phyloP scores from a whole-genome alignment of 2,797 vertebrate species.

The Alfaro cultratus region DNA sequence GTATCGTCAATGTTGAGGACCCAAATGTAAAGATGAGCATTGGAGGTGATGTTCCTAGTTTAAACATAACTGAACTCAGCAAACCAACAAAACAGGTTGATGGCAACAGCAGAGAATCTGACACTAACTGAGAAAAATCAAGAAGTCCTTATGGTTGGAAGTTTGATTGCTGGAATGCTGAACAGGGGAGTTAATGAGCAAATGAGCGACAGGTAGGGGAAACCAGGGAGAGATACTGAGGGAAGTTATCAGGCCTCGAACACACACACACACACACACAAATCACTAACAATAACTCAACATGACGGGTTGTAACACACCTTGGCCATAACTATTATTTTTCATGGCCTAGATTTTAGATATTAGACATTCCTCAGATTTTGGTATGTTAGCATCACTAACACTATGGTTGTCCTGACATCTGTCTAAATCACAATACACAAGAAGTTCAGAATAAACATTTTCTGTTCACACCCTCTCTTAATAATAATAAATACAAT shows the following conservation, averaged over 20 bases:
- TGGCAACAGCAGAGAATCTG: background rate
- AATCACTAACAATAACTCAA: too few species aligned
- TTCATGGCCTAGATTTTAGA: too few species aligned
- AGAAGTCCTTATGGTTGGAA: background rate
- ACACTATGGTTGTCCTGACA: background rate
- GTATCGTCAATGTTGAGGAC: background rate
- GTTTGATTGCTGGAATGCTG: background rate
- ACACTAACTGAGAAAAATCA: background rate
- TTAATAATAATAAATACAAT: too few species aligned
- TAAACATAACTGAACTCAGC: background rate
- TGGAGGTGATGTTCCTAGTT: background rate
- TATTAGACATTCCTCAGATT: too few species aligned
- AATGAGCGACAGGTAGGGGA: background rate
- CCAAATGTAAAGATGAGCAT: background rate
- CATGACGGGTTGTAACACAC: too few species aligned
- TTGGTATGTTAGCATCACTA: background rate
- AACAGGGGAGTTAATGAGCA: background rate
- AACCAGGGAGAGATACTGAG: background rate
- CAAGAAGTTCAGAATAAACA: background rate
- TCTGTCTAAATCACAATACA: background rate
- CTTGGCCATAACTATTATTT: too few species aligned
- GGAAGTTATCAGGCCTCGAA: too few species aligned
- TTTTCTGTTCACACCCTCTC: too few species aligned
- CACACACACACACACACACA: too few species aligned
- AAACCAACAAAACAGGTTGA: background rate